These are phyloP conservation scores for Hystrix cristata DNA, from an alignment of 2,113 vertebrate genomes.

Conservation along the genomic window DNA sequence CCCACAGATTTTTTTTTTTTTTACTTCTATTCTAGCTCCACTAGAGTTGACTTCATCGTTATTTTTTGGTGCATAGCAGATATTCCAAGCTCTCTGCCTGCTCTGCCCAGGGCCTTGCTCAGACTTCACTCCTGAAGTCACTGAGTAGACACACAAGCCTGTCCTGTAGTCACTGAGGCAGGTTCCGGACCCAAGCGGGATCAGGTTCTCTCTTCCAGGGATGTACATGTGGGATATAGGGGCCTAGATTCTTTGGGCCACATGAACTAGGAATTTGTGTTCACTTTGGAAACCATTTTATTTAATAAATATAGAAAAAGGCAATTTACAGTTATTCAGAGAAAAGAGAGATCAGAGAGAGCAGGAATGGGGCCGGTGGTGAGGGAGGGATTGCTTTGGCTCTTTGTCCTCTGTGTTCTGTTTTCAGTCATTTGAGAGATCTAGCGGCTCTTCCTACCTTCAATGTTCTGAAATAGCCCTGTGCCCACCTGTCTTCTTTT, in stretches of 20 bases:
- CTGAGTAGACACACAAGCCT: background rate
- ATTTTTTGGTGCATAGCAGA: background rate
- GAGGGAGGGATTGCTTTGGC: background rate
- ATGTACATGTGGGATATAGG: background rate
- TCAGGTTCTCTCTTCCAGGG: background rate
- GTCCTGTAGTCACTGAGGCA: fast-evolving
- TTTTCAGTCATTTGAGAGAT: background rate
- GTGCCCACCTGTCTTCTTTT: background rate
- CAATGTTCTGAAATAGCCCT: background rate
- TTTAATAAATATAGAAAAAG: background rate
- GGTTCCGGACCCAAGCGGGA: background rate
- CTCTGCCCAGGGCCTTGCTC: background rate
- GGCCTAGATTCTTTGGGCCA: background rate
- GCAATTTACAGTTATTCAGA: background rate
- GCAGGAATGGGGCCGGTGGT: background rate
- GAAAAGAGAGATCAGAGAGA: background rate
- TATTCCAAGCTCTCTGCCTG: no score
- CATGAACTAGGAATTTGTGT: background rate
- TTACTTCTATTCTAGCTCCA: background rate
- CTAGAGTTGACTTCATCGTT: background rate
- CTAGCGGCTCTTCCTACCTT: background rate
- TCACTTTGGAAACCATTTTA: background rate
- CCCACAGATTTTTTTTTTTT: background rate
- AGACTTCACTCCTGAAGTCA: background rate
- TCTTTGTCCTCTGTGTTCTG: background rate